Evolutionary conservation across 2,113 vertebrate genomes (phyloP).

Genomic region (Tor tambroides): DNA sequence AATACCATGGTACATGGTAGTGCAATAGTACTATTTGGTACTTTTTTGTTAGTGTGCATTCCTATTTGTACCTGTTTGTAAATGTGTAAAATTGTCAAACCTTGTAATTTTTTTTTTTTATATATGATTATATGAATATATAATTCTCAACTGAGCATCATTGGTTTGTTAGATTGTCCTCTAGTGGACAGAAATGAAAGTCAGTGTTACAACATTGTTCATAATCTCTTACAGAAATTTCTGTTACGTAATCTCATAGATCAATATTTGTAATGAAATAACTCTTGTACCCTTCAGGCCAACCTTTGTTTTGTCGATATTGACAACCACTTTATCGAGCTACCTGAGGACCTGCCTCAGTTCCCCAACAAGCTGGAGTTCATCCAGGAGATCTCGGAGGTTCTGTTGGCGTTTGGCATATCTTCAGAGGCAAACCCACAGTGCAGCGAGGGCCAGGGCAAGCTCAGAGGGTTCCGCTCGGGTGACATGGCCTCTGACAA

Average conservation of each 20-base stretch:
- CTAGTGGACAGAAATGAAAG: conserved; percentile 31
- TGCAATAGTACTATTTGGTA: background rate
- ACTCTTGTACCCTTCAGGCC: conserved; percentile 76
- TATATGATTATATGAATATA: background rate
- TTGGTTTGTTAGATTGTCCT: background rate
- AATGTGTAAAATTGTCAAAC: background rate
- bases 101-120: background rate
- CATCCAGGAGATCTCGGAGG: conserved; percentile 96
- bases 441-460: conserved; percentile 85
- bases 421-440: conserved; percentile 90
- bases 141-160: background rate
- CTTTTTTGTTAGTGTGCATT: background rate
- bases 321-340: conserved; percentile 97
- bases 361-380: conserved; percentile 99
- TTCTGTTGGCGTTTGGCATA: conserved; percentile 89
- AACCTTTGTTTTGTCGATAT: conserved; percentile 99
- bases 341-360: conserved; percentile 96
- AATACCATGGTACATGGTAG: background rate
- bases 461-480: conserved; percentile 82
- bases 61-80: background rate
- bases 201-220: background rate
- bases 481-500: conserved; percentile 90
- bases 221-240: background rate
- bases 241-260: background rate
- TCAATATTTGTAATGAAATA: background rate